phyloP scores from a whole-genome alignment of 2,797 vertebrate genomes.

The Sebastes trivittatus region DNA sequence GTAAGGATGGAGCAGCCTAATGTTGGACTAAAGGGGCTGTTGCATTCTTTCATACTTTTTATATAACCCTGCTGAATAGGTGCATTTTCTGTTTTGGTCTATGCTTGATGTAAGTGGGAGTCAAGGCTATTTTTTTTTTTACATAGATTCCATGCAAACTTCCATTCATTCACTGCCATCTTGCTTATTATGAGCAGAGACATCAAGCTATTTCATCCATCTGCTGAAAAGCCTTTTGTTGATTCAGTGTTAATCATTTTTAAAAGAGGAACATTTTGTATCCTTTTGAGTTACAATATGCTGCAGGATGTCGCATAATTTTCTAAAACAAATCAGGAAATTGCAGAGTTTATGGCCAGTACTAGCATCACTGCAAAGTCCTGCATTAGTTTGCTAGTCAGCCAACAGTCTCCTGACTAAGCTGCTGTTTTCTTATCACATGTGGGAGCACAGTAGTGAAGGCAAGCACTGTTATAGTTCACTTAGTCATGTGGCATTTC shows the following conservation, averaged over 20 bases:
- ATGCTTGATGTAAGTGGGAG: not conserved
- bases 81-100: not conserved
- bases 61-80: conserved; percentile 7
- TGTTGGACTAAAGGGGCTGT: conserved; percentile 1
- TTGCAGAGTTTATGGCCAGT: not conserved
- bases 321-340: conserved; percentile 7
- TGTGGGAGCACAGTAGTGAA: conserved; percentile 30
- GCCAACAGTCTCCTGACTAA: conserved; percentile 22
- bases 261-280: not conserved
- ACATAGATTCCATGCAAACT: not conserved
- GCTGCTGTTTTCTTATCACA: conserved; percentile 34
- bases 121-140: not conserved
- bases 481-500: conserved; percentile 51
- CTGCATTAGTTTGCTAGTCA: not conserved
- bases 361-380: not conserved
- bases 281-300: not conserved
- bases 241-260: not conserved
- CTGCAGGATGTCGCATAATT: not conserved
- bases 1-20: not conserved
- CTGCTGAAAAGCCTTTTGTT: conserved; percentile 4
- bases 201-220: not conserved
- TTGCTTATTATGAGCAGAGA: too few relatives aligned
- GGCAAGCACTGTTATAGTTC: conserved; percentile 26
- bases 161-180: not conserved
- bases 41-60: conserved; percentile 21